Evolutionary conservation across 1,140 invertebrate genomes (phyloP).

Genomic region (Drosophila chauvacae): DNA sequence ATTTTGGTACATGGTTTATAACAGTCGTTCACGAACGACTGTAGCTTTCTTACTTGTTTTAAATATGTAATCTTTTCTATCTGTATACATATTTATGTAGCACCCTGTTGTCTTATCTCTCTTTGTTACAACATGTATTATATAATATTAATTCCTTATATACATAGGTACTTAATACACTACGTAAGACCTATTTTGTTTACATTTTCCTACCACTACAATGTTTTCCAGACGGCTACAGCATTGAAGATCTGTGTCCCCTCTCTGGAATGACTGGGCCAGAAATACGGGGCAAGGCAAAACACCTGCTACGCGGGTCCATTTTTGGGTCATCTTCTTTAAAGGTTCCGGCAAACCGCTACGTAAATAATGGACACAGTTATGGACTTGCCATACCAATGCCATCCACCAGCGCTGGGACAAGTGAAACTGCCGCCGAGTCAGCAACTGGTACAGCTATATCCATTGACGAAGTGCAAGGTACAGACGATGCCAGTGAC

Average conservation of each 20-base stretch:
- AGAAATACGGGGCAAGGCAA: slow-evolving; percentile 67
- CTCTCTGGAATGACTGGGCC: slow-evolving; percentile 40
- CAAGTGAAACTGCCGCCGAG: slow-evolving; percentile 25
- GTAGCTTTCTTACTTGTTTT: no score
- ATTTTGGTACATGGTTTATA: no score
- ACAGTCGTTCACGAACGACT: no score
- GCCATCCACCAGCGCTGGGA: slow-evolving; percentile 15
- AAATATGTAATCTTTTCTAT: no score
- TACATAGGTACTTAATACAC: no score
- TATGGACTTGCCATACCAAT: slow-evolving; percentile 33
- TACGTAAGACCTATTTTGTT: background rate
- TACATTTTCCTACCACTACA: background rate
- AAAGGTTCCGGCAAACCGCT: slow-evolving; percentile 62
- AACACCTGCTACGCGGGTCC: slow-evolving; percentile 73
- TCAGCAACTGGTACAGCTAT: slow-evolving; percentile 14
- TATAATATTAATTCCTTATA: no score
- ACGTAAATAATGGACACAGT: slow-evolving; percentile 53
- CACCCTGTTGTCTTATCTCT: no score
- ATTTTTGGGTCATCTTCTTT: slow-evolving; percentile 66
- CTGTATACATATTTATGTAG: no score
- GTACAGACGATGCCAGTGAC: slow-evolving; percentile 38
- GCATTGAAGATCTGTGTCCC: slow-evolving; percentile 77
- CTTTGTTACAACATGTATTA: no score
- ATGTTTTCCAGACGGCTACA: slow-evolving; percentile 69
- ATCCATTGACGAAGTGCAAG: slow-evolving; percentile 9